These are phyloP conservation scores for Rhipidura dahli DNA, from an alignment of 2,113 vertebrate genomes.

Conservation along the genomic window DNA sequence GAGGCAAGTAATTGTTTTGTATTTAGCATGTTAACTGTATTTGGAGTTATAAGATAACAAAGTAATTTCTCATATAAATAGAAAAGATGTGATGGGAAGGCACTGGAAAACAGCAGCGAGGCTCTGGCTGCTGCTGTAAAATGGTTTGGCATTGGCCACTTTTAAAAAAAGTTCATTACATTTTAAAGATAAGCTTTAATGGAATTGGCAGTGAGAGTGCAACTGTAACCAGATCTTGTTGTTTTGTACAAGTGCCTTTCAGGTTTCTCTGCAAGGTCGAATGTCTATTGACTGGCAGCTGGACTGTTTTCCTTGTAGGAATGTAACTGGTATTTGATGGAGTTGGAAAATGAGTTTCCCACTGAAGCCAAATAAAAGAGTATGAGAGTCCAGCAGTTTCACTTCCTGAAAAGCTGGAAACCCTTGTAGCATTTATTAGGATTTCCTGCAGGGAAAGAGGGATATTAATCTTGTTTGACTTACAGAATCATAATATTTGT, in stretches of 20 bases:
- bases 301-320: background rate
- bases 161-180: background rate
- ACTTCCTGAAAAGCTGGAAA: slow-evolving; percentile 31
- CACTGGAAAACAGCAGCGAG: background rate
- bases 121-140: slow-evolving; percentile 13
- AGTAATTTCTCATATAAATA: background rate
- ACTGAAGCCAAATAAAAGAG: background rate
- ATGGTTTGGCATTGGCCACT: background rate
- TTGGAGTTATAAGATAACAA: background rate
- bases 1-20: background rate
- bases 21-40: background rate
- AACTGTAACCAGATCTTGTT: slow-evolving; percentile 25
- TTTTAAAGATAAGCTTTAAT: slow-evolving; percentile 51
- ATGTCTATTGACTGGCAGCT: slow-evolving; percentile 20
- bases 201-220: background rate
- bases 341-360: slow-evolving; percentile 7
- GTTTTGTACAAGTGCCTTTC: slow-evolving; percentile 27
- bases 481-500: slow-evolving; percentile 19
- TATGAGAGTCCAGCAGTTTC: background rate
- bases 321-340: background rate
- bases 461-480: slow-evolving; percentile 18
- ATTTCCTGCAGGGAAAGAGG: slow-evolving; percentile 21
- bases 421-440: background rate
- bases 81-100: background rate
- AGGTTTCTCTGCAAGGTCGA: slow-evolving; percentile 37